Evolutionary conservation across 1,140 invertebrate species (phyloP).

Genomic region (Heliconius nattereri): DNA sequence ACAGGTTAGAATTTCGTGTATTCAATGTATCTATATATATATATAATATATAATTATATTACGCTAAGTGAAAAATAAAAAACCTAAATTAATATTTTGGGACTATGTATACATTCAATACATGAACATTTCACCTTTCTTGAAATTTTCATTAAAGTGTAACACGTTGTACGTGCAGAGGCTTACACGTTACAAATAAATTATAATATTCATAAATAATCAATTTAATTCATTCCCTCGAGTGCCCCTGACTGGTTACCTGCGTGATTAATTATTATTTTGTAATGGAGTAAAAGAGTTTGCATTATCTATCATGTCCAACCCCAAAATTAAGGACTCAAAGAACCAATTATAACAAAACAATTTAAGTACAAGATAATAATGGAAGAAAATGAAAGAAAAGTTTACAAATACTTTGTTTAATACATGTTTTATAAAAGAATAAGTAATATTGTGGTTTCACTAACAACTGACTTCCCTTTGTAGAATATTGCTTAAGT

Average conservation of each 20-base stretch:
- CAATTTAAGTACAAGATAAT: conserved; percentile 8
- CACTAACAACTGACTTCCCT: neutral
- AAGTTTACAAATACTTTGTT: neutral
- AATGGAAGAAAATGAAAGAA: neutral
- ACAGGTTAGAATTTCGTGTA: neutral
- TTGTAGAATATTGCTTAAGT: neutral
- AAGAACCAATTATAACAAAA: neutral
- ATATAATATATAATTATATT: no score
- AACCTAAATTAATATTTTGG: no score
- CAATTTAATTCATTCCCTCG: no score
- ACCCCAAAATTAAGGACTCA: neutral
- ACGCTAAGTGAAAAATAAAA: no score
- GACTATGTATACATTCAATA: no score
- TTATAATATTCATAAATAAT: no score
- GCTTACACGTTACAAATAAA: no score
- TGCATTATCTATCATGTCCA: neutral
- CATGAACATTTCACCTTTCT: no score
- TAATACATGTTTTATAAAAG: neutral
- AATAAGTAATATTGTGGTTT: conserved; percentile 3
- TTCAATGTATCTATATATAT: neutral
- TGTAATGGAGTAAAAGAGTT: neutral
- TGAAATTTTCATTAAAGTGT: no score
- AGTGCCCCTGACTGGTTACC: neutral
- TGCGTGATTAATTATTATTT: neutral
- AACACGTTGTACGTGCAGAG: no score